Conservation (phyloP, 2,797 vertebrate species). For the Xiphorhynchus erythropygius region DNA sequence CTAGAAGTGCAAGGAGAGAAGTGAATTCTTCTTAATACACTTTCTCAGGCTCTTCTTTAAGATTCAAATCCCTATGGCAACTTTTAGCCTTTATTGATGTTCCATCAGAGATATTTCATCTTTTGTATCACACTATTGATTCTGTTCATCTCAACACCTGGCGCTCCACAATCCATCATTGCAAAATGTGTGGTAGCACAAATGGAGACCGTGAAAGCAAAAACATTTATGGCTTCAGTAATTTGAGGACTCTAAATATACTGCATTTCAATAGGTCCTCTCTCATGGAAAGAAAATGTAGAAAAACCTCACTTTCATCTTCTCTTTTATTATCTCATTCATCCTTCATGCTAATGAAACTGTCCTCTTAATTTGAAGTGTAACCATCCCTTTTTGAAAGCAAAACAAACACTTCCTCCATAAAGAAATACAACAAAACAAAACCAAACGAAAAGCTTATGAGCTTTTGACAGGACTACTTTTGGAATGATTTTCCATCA, state of each 20-base stretch:
- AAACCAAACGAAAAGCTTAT: neutral
- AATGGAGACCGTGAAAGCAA: conserved; percentile 18
- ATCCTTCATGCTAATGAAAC: neutral
- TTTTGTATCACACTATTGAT: conserved; percentile 39
- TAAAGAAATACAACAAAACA: neutral
- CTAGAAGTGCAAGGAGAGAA: neutral
- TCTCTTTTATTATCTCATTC: neutral
- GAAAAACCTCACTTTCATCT: neutral
- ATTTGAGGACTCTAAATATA: neutral
- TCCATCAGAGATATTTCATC: conserved; percentile 45
- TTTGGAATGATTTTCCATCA: neutral
- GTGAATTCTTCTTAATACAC: neutral
- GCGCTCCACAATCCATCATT: conserved; percentile 16
- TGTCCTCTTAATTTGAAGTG: neutral
- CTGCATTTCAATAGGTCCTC: neutral
- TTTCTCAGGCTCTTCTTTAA: conserved; percentile 18
- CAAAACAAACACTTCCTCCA: neutral
- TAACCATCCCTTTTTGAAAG: neutral
- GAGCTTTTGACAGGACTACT: neutral
- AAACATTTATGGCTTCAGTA: neutral
- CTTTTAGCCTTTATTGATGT: conserved; percentile 51
- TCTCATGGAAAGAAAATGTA: neutral
- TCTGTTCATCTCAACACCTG: conserved; percentile 15
- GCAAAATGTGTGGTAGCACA: conserved; percentile 17
- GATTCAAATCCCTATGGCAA: conserved; percentile 50